Percentiles rank a stretch among this genome's conserved stretches.
phyloP scores from a whole-genome alignment of 1,140 invertebrate species.

The Acyrthosiphon pisum region DNA sequence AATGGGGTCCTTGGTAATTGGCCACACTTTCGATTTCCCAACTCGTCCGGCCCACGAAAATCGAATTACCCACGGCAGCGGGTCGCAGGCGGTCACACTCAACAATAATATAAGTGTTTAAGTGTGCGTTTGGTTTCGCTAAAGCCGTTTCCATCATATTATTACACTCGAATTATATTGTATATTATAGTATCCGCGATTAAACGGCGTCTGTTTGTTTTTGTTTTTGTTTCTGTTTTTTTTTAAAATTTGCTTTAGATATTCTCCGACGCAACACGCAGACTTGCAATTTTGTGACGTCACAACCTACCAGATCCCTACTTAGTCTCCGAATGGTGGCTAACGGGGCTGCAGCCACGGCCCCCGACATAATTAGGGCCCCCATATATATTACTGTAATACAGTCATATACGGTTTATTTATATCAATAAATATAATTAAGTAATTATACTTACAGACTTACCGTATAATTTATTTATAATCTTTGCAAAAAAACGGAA shows the following conservation, averaged over 20 bases:
- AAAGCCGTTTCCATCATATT: not conserved
- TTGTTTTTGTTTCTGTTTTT: not conserved
- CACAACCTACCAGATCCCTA: no score
- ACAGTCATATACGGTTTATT: no score
- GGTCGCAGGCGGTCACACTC: not conserved
- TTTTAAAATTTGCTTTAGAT: not conserved
- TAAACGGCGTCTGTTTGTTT: not conserved
- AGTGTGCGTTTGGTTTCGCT: not conserved
- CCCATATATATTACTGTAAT: no score
- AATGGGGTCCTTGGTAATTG: constrained; percentile 29
- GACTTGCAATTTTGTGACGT: not conserved
- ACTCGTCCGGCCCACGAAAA: not conserved
- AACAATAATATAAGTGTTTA: not conserved
- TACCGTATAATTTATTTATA: no score
- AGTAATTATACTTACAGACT: no score
- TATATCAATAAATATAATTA: no score
- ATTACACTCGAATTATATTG: no score
- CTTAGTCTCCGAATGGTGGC: no score
- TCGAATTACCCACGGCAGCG: not conserved
- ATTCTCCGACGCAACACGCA: not conserved
- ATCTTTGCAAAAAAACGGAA: no score
- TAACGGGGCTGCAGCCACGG: no score
- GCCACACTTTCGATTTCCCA: constrained; percentile 49
- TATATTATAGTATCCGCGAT: not conserved
- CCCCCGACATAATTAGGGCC: no score